These are phyloP conservation scores for Cinara cedri DNA, from an alignment of 2,888 invertebrate genomes.

Conservation along the genomic window DNA sequence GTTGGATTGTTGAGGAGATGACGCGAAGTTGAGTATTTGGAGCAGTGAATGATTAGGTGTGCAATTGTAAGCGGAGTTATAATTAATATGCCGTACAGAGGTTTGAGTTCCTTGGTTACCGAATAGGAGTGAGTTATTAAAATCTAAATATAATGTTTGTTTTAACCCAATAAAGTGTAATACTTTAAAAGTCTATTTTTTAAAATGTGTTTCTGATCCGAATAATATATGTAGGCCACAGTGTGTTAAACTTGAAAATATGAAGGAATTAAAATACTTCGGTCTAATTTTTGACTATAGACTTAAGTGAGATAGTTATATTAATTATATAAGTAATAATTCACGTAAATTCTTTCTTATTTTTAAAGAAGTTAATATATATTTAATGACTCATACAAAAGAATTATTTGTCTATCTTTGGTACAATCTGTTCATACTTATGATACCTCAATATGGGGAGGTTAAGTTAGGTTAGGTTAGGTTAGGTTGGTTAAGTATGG, in stretches of 20 bases:
- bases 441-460: too few relatives aligned
- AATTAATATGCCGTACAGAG: too few relatives aligned
- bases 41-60: neutral
- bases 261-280: neutral
- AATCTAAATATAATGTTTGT: conserved; percentile 7
- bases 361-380: conserved; percentile 6
- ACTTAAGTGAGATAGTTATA: conserved; percentile 16
- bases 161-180: neutral
- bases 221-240: neutral
- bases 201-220: too few relatives aligned
- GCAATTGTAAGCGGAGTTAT: neutral
- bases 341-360: neutral
- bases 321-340: neutral
- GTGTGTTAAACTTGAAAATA: conserved; percentile 3
- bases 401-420: neutral
- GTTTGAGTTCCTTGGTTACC: too few relatives aligned
- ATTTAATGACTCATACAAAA: neutral
- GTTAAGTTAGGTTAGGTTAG: too few relatives aligned
- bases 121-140: neutral
- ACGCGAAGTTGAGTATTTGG: too few relatives aligned
- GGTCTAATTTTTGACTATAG: neutral
- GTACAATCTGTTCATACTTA: neutral
- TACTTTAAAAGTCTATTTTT: neutral
- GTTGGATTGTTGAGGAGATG: too few relatives aligned
- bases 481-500: neutral